Evolutionary conservation across 2,113 vertebrate genomes (phyloP).

Genomic region (Calonectris borealis): DNA sequence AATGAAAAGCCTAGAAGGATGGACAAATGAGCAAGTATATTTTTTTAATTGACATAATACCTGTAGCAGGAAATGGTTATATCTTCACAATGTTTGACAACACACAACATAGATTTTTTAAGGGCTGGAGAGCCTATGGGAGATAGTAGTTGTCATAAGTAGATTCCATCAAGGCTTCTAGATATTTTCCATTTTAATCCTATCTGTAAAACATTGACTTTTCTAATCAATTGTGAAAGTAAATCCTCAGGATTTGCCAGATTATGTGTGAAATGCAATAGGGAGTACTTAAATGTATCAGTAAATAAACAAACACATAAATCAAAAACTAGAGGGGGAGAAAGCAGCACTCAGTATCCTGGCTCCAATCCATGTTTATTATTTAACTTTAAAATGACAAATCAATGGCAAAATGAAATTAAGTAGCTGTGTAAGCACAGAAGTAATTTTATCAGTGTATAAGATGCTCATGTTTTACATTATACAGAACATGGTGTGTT

Average conservation of each 20-base stretch:
- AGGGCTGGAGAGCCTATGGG: neutral
- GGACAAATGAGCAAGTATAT: neutral
- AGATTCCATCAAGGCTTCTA: slow-evolving; percentile 44
- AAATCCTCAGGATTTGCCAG: slow-evolving; percentile 72
- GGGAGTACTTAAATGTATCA: slow-evolving; percentile 55
- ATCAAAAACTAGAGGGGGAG: neutral
- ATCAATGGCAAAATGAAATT: slow-evolving; percentile 59
- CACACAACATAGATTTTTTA: neutral
- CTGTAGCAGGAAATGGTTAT: neutral
- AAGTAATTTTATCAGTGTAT: slow-evolving; percentile 1
- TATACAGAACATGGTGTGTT: neutral
- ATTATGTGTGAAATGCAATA: slow-evolving; percentile 66
- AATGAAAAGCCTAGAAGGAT: neutral
- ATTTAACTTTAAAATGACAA: slow-evolving; percentile 72
- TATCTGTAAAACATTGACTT: slow-evolving; percentile 67
- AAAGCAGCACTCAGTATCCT: neutral
- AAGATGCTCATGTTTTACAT: neutral
- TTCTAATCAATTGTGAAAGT: slow-evolving; percentile 73
- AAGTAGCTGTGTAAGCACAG: slow-evolving; percentile 22
- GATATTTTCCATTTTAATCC: slow-evolving; percentile 71
- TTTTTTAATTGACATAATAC: slow-evolving; percentile 5
- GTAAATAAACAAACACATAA: slow-evolving; percentile 65
- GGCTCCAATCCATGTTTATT: slow-evolving; percentile 55
- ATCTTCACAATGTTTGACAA: neutral
- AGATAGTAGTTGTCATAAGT: slow-evolving; percentile 24